Conservation (phyloP, 1,140 invertebrate species). For the Drosophila lacertosa region DNA sequence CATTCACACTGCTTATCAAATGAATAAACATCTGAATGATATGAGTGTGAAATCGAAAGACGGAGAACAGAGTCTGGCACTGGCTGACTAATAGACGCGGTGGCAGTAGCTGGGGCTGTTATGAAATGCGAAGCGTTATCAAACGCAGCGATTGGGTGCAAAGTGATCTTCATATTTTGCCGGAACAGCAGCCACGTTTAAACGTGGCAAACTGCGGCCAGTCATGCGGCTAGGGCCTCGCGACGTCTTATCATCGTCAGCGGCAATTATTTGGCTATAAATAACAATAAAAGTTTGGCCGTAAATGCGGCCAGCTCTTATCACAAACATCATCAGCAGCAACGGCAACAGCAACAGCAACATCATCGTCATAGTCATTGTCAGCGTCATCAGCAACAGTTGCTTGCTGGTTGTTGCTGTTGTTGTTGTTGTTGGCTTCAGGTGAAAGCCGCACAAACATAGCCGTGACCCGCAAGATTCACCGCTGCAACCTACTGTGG, state of each 20-base stretch:
- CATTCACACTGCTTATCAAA: constrained; percentile 24
- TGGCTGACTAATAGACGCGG: background rate
- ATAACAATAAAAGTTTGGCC: constrained; percentile 73
- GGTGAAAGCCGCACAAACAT: constrained; percentile 20
- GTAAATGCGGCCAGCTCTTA: constrained; percentile 36
- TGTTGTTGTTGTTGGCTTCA: background rate
- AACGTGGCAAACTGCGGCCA: constrained; percentile 40
- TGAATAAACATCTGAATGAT: constrained; percentile 15
- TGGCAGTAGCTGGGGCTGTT: constrained; percentile 19
- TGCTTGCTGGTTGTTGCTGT: background rate
- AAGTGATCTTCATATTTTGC: constrained; percentile 30
- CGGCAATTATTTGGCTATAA: constrained; percentile 74
- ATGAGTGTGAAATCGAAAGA: constrained; percentile 3
- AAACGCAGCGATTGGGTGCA: constrained; percentile 7
- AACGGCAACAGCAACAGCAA: constrained; percentile 7
- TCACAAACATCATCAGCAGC: constrained; percentile 24
- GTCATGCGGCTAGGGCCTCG: constrained; percentile 27
- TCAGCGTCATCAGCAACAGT: background rate
- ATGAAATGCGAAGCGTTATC: constrained; percentile 42
- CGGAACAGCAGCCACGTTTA: background rate
- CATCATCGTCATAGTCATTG: constrained; percentile 17
- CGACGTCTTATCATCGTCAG: constrained; percentile 48
- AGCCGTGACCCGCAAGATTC: constrained; percentile 6
- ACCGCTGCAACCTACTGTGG: constrained; percentile 30
- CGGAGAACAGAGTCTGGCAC: background rate